phyloP scores from a whole-genome alignment of 2,888 invertebrate genomes.

The Mythimna vitellina region DNA sequence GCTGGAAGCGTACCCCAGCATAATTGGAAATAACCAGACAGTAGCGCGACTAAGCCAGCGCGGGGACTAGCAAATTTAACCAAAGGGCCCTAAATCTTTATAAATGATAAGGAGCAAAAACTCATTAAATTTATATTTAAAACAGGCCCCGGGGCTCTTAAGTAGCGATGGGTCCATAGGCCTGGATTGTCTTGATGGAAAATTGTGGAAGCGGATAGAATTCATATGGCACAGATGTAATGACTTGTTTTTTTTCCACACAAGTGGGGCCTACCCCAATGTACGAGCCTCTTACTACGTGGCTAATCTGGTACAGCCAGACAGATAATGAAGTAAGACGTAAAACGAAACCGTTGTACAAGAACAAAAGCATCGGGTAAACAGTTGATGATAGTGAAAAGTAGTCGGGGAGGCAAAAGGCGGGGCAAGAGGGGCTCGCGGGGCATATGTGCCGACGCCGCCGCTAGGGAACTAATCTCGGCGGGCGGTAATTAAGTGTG shows the following conservation, averaged over 20 bases:
- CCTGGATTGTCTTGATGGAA: too few relatives aligned
- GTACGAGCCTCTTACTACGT: not conserved
- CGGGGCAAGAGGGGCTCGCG: constrained; percentile 55
- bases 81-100: too few relatives aligned
- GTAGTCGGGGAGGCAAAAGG: constrained; percentile 52
- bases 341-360: not conserved
- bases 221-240: not conserved
- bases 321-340: not conserved
- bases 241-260: not conserved
- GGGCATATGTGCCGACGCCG: constrained; percentile 72
- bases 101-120: too few relatives aligned
- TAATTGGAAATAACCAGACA: too few relatives aligned
- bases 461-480: constrained; percentile 81
- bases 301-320: not conserved
- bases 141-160: too few relatives aligned
- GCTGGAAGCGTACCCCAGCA: too few relatives aligned
- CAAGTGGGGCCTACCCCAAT: too few relatives aligned
- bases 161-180: too few relatives aligned
- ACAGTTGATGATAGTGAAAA: constrained; percentile 64
- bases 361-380: constrained; percentile 19
- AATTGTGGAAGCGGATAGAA: too few relatives aligned
- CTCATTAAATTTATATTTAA: too few relatives aligned
- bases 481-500: constrained; percentile 85
- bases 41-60: too few relatives aligned
- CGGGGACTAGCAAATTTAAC: too few relatives aligned